Evolutionary conservation across 2,888 invertebrate species (phyloP).

Genomic region (Temnothorax rugatulus): DNA sequence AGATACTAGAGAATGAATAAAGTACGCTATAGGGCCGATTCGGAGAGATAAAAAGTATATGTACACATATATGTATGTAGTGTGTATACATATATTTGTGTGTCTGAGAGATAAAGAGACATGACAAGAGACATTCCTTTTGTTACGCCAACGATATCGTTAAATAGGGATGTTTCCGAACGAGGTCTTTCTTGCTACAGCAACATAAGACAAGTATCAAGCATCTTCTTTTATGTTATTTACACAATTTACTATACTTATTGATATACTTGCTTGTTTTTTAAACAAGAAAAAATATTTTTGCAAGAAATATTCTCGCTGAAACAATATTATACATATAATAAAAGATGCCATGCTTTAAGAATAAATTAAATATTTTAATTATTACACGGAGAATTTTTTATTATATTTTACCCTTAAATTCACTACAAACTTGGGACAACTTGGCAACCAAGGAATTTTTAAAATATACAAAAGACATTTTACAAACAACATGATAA

Average conservation of each 20-base stretch:
- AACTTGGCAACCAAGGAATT: no score
- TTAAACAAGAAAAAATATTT: background rate
- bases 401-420: no score
- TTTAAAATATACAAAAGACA: no score
- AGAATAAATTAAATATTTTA: background rate
- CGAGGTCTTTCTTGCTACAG: background rate
- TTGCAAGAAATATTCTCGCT: background rate
- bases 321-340: background rate
- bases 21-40: background rate
- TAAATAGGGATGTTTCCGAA: constrained; percentile 35
- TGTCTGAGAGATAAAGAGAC: constrained; percentile 18
- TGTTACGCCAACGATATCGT: constrained; percentile 31
- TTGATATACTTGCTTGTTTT: constrained; percentile 3
- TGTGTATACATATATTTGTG: background rate
- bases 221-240: background rate
- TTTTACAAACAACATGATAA: no score
- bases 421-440: no score
- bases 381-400: no score
- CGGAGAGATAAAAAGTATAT: background rate
- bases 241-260: background rate
- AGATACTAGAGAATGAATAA: constrained; percentile 45
- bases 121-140: constrained; percentile 23
- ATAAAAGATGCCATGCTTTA: background rate
- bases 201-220: constrained; percentile 9
- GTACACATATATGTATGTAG: no score